phyloP scores from a whole-genome alignment of 2,797 vertebrate genomes.

The Protonibea diacanthus region DNA sequence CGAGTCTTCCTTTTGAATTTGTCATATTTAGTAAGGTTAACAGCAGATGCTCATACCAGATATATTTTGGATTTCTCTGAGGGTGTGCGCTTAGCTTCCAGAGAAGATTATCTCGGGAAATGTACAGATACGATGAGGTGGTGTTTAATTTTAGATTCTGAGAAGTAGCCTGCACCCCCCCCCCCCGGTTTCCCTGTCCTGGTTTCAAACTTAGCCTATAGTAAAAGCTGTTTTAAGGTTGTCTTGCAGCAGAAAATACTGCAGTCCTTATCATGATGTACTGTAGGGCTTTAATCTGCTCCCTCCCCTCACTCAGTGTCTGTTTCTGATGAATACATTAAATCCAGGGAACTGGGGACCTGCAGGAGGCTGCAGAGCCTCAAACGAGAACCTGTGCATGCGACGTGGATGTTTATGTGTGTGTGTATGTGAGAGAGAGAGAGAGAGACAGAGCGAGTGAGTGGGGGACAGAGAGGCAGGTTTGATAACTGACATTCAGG shows the following conservation, averaged over 20 bases:
- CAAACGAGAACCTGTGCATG: slow-evolving; percentile 39
- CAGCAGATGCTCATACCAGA: slow-evolving; percentile 38
- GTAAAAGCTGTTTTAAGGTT: slow-evolving; percentile 61
- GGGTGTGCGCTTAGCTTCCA: slow-evolving; percentile 10
- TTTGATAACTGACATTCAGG: slow-evolving; percentile 71
- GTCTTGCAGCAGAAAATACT: slow-evolving; percentile 72
- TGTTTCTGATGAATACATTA: slow-evolving; percentile 75
- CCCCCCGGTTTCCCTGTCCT: slow-evolving; percentile 24
- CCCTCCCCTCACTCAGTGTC: slow-evolving; percentile 57
- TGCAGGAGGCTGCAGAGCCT: slow-evolving; percentile 64
- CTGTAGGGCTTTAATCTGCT: slow-evolving; percentile 68
- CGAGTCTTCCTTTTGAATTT: slow-evolving; percentile 79
- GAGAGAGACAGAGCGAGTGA: neutral
- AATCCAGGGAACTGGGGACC: slow-evolving; percentile 59
- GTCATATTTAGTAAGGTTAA: slow-evolving; percentile 52
- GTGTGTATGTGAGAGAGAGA: neutral
- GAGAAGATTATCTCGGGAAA: slow-evolving; percentile 20
- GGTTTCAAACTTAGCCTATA: slow-evolving; percentile 32
- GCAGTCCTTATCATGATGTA: slow-evolving; percentile 74
- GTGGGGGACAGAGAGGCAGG: slow-evolving; percentile 8
- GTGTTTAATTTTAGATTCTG: slow-evolving; percentile 52
- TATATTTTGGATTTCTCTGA: slow-evolving; percentile 41
- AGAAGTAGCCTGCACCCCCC: slow-evolving; percentile 45
- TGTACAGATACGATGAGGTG: slow-evolving; percentile 53
- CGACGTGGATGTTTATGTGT: slow-evolving; percentile 10